Conservation (phyloP, 2,113 vertebrate species). For the Calyptommatus sinebrachiatus region DNA sequence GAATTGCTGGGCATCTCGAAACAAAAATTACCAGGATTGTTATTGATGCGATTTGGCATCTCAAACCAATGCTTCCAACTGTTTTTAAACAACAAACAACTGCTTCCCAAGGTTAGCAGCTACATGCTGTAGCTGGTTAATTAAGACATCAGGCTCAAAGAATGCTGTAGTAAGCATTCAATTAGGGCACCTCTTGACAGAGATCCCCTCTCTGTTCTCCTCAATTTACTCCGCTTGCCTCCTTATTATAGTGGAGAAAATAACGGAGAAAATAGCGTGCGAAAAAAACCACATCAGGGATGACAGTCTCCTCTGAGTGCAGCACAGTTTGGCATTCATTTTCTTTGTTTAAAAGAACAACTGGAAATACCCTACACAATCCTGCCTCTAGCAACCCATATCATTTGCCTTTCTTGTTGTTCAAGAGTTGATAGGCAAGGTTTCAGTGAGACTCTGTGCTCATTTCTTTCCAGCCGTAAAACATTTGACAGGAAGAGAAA, state of each 20-base stretch:
- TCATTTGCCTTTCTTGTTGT: not conserved
- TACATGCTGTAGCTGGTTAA: constrained; percentile 54
- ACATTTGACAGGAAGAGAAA: constrained; percentile 33
- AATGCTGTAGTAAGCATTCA: constrained; percentile 48
- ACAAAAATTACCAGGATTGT: constrained; percentile 40
- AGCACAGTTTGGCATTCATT: constrained; percentile 23
- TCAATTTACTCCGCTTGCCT: constrained; percentile 25
- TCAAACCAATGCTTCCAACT: constrained; percentile 55
- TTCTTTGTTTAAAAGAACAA: constrained; percentile 26
- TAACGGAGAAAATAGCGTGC: constrained; percentile 23
- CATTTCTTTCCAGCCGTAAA: constrained; percentile 26
- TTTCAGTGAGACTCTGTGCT: constrained; percentile 25
- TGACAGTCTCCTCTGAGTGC: not conserved
- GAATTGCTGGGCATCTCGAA: constrained; percentile 57
- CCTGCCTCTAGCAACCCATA: constrained; percentile 23
- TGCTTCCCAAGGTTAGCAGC: constrained; percentile 28
- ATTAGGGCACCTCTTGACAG: constrained; percentile 31
- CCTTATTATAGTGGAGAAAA: constrained; percentile 38
- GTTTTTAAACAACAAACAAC: constrained; percentile 11
- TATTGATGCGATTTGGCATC: constrained; percentile 16
- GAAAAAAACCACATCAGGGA: constrained; percentile 35
- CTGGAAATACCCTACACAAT: constrained; percentile 3
- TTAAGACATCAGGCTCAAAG: constrained; percentile 50
- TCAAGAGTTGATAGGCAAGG: constrained; percentile 26
- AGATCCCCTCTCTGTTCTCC: constrained; percentile 37